These are phyloP conservation scores for Siniperca scherzeri DNA, from an alignment of 2,797 vertebrate genomes.

Conservation along the genomic window DNA sequence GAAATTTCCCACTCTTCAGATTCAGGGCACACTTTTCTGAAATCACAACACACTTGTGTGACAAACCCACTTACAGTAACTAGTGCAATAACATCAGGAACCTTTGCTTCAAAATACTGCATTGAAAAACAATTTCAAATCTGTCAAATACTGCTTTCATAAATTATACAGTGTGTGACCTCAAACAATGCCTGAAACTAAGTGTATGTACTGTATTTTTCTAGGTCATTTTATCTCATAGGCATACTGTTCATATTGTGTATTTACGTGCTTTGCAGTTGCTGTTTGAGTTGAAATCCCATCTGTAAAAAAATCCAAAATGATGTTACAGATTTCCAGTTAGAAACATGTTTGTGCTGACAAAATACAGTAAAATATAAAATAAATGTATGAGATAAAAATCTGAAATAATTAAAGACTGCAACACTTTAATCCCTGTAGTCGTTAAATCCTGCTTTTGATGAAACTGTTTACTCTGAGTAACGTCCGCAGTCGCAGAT, in stretches of 20 bases:
- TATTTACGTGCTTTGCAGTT: background rate
- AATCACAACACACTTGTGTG: conserved; percentile 39
- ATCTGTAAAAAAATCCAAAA: conserved; percentile 31
- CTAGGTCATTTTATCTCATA: background rate
- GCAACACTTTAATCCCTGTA: conserved; percentile 42
- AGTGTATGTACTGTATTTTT: background rate
- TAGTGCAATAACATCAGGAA: conserved; percentile 12
- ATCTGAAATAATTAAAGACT: conserved; percentile 14
- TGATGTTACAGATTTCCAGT: conserved; percentile 3
- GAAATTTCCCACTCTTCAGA: conserved; percentile 78
- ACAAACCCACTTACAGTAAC: conserved; percentile 22
- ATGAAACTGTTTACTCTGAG: conserved; percentile 32
- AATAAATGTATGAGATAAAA: conserved; percentile 41
- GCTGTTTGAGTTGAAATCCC: background rate
- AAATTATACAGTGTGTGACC: background rate
- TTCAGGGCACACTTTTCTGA: conserved; percentile 50
- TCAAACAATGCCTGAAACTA: background rate
- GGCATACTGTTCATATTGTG: background rate
- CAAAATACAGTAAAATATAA: conserved; percentile 9
- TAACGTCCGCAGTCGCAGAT: conserved; percentile 8
- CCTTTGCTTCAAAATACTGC: background rate
- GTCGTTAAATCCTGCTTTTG: conserved; percentile 46
- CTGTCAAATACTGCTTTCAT: conserved; percentile 8
- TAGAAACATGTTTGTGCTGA: conserved; percentile 14
- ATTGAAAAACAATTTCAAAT: conserved; percentile 5